Evolutionary conservation across 2,113 vertebrate genomes (phyloP), one percentile per base, ranked within the genome.

Genomic region (Megaptera novaeangliae): DNA sequence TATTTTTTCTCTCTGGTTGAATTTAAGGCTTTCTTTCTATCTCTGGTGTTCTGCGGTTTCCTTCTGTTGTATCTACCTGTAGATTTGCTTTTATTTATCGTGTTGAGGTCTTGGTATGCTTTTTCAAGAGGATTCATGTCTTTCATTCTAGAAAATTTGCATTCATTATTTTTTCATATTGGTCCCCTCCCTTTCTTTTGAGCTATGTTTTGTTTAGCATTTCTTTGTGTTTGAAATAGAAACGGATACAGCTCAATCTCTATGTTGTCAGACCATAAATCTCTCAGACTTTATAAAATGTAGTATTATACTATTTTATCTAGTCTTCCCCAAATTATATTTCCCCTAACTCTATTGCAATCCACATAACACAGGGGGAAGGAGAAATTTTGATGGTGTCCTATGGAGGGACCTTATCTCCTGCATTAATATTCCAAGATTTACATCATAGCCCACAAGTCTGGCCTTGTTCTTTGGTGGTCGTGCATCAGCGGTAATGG

Each of bases 241-340:
- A 81, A 87, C 34, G 10, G 39, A 57, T 71, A 78, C 4, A 57
- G 3, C 18, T 52, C 5, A 29, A 6, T 86, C 36, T 90, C 49
- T 61, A 41, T 59, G n/a, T 36, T 82, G 18, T 39, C 41, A 94
- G 31, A 44, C 1, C 3, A 57, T 74, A 94, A 72, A 72, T 89
- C 49, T 96, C n/a, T 92, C 36, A 74, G 77, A 59, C 92, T 94
- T 96, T 44, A 89, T 14, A 91, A 69, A 94, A 84, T 63, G 9
- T 8, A 75, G 10, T 92, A 34, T 18, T 88, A 64, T 55, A 55
- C 11, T 86, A 36, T 97, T 97, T 92, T 88, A 71, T 72, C n/a
- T 91, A 91, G 52, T 85, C 20, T 66, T 86, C 46, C 2, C 3
- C 18, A 72, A 75, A 78, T 89, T 96, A 61, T 88, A n/a, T 39